phyloP scores from a whole-genome alignment of 2,888 invertebrate genomes.

The Orthosia gracilis region DNA sequence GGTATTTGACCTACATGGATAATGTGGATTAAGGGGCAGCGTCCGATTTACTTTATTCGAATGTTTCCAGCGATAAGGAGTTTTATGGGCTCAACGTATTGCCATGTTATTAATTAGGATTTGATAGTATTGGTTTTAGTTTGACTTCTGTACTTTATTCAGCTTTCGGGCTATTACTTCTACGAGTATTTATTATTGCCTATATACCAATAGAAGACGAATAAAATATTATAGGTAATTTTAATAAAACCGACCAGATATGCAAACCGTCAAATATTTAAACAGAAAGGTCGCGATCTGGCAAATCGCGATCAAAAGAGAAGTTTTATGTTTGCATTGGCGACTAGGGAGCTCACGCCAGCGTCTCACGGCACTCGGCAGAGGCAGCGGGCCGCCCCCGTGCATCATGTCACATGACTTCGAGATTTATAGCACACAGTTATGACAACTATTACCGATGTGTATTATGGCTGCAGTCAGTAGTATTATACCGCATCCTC shows the following conservation, averaged over 20 bases:
- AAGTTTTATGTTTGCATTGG: not conserved
- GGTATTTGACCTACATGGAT: conserved; percentile 49
- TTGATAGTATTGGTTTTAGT: not conserved
- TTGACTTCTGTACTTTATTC: not conserved
- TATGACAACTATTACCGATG: conserved; percentile 36
- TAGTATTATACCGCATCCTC: conserved; percentile 32
- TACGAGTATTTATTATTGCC: not conserved
- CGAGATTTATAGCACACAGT: conserved; percentile 32
- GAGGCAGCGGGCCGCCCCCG: not conserved
- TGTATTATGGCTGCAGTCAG: conserved; percentile 22
- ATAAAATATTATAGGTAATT: no score
- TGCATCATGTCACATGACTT: conserved; percentile 20
- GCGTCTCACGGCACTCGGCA: not conserved
- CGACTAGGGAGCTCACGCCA: not conserved
- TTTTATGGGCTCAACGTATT: conserved; percentile 10
- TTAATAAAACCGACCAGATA: not conserved
- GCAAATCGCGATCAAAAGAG: not conserved
- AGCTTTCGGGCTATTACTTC: not conserved
- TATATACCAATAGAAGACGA: not conserved
- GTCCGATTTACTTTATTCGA: conserved; percentile 26
- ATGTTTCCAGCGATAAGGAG: conserved; percentile 28
- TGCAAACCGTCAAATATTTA: not conserved
- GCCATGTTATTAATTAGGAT: conserved; percentile 2
- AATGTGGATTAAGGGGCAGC: conserved; percentile 29
- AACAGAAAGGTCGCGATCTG: not conserved